Conservation (phyloP, 2,797 vertebrate species). For the Bufotes viridis region DNA sequence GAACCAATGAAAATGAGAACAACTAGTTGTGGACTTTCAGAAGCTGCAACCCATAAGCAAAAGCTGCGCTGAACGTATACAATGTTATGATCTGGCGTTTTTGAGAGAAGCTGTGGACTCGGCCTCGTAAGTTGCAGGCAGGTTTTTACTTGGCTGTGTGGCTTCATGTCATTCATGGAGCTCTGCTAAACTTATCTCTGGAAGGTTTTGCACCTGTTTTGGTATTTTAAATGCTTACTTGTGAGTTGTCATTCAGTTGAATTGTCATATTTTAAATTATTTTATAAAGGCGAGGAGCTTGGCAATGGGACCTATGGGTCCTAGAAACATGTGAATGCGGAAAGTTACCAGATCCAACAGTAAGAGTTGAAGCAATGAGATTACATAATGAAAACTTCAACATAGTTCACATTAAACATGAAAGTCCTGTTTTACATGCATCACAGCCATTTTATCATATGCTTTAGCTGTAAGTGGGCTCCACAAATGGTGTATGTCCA, state of each 20-base stretch:
- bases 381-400: background rate
- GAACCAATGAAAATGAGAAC: background rate
- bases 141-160: background rate
- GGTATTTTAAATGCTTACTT: conserved; percentile 24
- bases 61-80: background rate
- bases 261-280: conserved; percentile 29
- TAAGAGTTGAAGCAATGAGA: background rate
- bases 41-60: background rate
- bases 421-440: conserved; percentile 6
- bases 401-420: background rate
- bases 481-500: conserved; percentile 20
- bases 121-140: background rate
- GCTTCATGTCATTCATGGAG: background rate
- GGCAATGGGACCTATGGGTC: background rate
- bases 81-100: background rate
- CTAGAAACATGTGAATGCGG: background rate
- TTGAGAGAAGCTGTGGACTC: background rate
- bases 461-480: background rate
- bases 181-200: background rate
- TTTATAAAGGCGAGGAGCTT: conserved; percentile 27
- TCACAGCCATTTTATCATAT: background rate
- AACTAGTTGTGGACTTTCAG: background rate
- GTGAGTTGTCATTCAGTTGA: conserved; percentile 6
- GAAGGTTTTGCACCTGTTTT: background rate
- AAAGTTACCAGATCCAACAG: background rate